A percentile compares a stretch with the other conserved stretches of the same genome.
These are phyloP conservation scores for Mormyrus lacerda DNA, from an alignment of 2,113 vertebrate genomes.

Conservation along the genomic window DNA sequence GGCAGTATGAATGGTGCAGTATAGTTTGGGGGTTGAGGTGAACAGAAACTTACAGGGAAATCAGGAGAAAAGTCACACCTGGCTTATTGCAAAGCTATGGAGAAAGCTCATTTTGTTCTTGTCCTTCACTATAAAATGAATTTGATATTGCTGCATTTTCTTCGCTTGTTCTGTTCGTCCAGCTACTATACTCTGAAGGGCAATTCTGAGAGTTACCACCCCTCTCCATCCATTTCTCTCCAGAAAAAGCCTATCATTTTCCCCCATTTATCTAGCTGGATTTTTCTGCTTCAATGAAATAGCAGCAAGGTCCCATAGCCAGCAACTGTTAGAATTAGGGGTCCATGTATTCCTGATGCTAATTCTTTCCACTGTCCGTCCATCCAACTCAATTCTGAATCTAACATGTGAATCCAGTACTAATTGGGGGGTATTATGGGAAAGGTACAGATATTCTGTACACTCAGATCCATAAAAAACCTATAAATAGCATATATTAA, in stretches of 20 bases:
- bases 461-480: not conserved
- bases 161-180: not conserved
- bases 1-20: not conserved
- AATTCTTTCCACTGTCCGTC: not conserved
- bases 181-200: not conserved
- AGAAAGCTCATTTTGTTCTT: not conserved
- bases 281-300: not conserved
- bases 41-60: not conserved
- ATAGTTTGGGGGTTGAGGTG: not conserved
- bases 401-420: not conserved
- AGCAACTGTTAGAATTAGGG: not conserved
- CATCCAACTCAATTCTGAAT: not conserved
- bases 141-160: not conserved
- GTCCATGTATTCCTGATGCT: not conserved
- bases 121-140: not conserved
- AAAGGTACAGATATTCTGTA: not conserved
- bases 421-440: not conserved
- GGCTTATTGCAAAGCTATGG: not conserved
- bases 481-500: not conserved
- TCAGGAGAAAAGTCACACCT: not conserved
- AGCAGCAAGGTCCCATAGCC: not conserved
- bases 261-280: not conserved
- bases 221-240: not conserved
- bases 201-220: not conserved
- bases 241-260: not conserved